These are phyloP conservation scores for Drosophila incognita DNA, from an alignment of 2,888 invertebrate genomes.

Conservation along the genomic window DNA sequence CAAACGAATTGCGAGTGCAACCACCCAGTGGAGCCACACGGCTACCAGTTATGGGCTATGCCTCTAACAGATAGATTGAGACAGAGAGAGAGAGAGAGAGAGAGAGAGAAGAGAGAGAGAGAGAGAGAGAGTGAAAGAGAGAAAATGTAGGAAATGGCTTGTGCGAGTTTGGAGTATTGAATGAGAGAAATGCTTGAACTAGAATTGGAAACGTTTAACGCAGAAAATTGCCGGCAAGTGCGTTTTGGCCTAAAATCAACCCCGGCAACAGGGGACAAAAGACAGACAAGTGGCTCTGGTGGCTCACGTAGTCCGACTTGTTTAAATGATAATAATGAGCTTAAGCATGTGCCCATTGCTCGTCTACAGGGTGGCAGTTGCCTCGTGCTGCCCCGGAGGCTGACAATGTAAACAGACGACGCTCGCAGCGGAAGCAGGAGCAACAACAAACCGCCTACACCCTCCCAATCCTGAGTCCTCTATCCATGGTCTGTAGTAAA, in stretches of 20 bases:
- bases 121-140: background rate
- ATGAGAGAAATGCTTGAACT: constrained; percentile 32
- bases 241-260: constrained; percentile 50
- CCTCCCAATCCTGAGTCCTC: constrained; percentile 22
- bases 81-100: background rate
- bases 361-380: constrained; percentile 59
- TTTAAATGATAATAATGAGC: constrained; percentile 82
- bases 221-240: constrained; percentile 47
- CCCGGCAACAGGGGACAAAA: constrained; percentile 40
- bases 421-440: constrained; percentile 30
- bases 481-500: constrained; percentile 59
- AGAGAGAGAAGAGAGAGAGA: background rate
- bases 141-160: constrained; percentile 39
- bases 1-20: constrained; percentile 59
- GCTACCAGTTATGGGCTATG: constrained; percentile 29
- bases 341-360: constrained; percentile 73
- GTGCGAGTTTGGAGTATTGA: constrained; percentile 23
- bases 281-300: constrained; percentile 44
- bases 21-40: constrained; percentile 44
- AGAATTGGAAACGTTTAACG: constrained; percentile 78
- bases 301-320: constrained; percentile 70
- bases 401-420: constrained; percentile 67
- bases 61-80: no score
- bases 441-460: constrained; percentile 63
- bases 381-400: constrained; percentile 35